Conservation (phyloP, 2,797 vertebrate species). For the Gymnodraco acuticeps region DNA sequence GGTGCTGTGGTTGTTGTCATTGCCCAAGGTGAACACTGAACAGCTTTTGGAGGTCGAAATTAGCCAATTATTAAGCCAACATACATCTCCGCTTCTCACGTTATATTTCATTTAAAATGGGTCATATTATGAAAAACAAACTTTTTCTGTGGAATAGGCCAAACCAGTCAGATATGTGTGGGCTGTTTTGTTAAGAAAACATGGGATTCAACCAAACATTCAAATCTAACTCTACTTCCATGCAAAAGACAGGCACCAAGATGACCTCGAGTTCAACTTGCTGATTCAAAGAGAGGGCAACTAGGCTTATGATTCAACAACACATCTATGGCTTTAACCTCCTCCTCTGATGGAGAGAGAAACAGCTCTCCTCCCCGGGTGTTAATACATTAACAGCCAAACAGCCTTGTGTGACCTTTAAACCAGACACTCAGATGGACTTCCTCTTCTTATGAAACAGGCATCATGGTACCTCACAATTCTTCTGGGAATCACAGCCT, state of each 20-base stretch:
- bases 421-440: slow-evolving; percentile 33
- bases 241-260: too few relatives aligned
- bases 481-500: slow-evolving; percentile 24
- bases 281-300: not conserved
- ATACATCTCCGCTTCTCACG: slow-evolving; percentile 2
- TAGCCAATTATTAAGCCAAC: slow-evolving; percentile 7
- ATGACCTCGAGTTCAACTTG: too few relatives aligned
- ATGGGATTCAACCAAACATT: too few relatives aligned
- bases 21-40: slow-evolving; percentile 51
- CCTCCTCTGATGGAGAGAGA: slow-evolving; percentile 31
- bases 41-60: slow-evolving; percentile 24
- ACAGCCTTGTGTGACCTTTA: slow-evolving; percentile 41
- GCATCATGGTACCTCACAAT: not conserved
- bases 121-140: too few relatives aligned
- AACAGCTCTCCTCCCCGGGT: not conserved
- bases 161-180: too few relatives aligned
- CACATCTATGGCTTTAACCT: slow-evolving; percentile 34
- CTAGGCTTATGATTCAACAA: slow-evolving; percentile 25
- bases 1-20: slow-evolving; percentile 47
- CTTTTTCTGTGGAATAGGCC: too few relatives aligned
- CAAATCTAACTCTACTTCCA: too few relatives aligned
- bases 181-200: too few relatives aligned
- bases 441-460: slow-evolving; percentile 53
- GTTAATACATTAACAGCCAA: slow-evolving; percentile 35
- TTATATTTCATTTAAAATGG: not conserved